phyloP scores from a whole-genome alignment of 2,113 vertebrate genomes.

The Melospiza melodia region DNA sequence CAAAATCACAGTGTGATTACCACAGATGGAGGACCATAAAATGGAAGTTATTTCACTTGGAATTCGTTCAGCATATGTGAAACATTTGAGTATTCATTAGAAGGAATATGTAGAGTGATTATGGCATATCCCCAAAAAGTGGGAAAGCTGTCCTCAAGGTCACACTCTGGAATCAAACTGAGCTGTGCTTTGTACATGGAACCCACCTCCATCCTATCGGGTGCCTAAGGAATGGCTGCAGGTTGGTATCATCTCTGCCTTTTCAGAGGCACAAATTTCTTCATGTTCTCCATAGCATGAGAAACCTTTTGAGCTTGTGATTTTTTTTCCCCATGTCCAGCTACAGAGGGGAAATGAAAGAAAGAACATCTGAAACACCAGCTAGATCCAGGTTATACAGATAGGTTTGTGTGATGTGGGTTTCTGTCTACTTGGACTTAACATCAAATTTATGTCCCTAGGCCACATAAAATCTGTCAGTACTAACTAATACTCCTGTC shows the following conservation, averaged over 20 bases:
- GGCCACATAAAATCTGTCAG: conserved; percentile 21
- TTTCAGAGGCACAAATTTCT: neutral
- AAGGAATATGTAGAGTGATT: neutral
- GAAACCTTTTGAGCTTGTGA: neutral
- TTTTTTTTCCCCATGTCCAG: neutral
- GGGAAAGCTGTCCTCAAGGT: neutral
- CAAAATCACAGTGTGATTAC: neutral
- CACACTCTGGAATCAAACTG: neutral
- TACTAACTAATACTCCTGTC: conserved; percentile 4
- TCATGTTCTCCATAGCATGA: neutral
- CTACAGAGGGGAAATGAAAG: neutral
- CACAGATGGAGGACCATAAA: neutral
- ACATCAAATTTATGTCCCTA: neutral
- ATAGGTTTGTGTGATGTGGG: neutral
- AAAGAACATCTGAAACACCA: neutral
- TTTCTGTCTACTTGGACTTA: neutral
- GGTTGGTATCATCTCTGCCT: neutral
- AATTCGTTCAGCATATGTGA: neutral
- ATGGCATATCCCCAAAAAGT: neutral
- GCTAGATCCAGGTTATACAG: neutral
- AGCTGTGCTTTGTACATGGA: neutral
- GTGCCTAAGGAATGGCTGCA: neutral
- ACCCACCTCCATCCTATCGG: neutral
- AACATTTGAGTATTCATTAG: neutral
- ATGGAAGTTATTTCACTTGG: neutral